Evolutionary conservation across 1,140 invertebrate genomes (phyloP), one percentile per base, ranked within the genome.

Genomic region (Hycleus phaleratus): DNA sequence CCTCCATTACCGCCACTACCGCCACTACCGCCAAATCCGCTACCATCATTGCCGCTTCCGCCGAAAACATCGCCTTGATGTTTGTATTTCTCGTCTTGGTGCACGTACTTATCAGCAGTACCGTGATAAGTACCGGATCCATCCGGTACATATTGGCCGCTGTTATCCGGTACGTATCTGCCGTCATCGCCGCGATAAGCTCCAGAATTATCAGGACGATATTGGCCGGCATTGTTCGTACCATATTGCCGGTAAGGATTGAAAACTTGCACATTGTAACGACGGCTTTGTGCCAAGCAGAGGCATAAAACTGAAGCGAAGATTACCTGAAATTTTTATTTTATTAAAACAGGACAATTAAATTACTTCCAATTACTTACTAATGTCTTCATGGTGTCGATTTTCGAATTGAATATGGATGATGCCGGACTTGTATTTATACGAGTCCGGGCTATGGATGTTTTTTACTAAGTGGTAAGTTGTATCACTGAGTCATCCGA

Each of bases 171-270:
- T 24, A 32, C 11, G 45, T 58, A 58, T 7, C 11, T 25, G 4
- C 57, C 57, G 24, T 53, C 49, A 25, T 58, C 57, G 2, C 49
- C 43, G 4, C 6, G 9, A 26, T 58, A 58, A 18, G 42, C 64
- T 64, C 49, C 52, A n/a, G 52, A 55, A 26, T 55, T 55, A n/a
- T 55, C 52, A 3, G 52, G 52, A n/a, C 50, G 50, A 26, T 52
- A 52, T 11, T 52, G 50, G 5, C 50, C 50, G 24, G 39, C 38
- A 24, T 52, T 43, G 40, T n/a, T 26, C 8, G 32, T 0, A 32
- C 46, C 38, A 7, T 53, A 53, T 7, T 45, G 42, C 6, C 0
- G 32, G 32, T 32, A 32, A 5, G 4, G 4, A 7, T 32, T 32
- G 4, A 32, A 32, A 7, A 32, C 32, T 32, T 32, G 32, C 4